These are phyloP conservation scores for Triplophysa dalaica DNA, from an alignment of 2,113 vertebrate genomes.

Conservation along the genomic window DNA sequence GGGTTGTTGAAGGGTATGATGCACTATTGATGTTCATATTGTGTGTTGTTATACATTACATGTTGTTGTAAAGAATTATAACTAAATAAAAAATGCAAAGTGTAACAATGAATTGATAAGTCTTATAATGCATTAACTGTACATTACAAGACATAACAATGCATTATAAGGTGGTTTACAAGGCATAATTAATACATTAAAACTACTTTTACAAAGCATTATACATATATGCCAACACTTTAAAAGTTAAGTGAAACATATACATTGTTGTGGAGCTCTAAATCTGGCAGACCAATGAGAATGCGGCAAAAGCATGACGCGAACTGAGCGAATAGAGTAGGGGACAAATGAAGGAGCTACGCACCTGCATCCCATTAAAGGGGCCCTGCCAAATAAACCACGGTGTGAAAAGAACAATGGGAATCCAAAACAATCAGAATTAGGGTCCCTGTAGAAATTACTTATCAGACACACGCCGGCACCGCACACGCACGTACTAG, in stretches of 20 bases:
- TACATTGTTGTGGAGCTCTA: neutral
- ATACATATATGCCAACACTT: too few relatives aligned
- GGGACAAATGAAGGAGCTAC: slow-evolving; percentile 28
- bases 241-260: neutral
- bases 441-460: slow-evolving; percentile 32
- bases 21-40: too few relatives aligned
- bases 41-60: too few relatives aligned
- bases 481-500: slow-evolving; percentile 41
- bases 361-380: slow-evolving; percentile 39
- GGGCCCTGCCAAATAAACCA: slow-evolving; percentile 28
- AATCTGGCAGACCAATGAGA: slow-evolving; percentile 21
- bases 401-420: slow-evolving; percentile 27
- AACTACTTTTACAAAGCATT: too few relatives aligned
- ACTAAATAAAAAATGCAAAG: too few relatives aligned
- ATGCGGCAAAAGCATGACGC: neutral
- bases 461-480: slow-evolving; percentile 24
- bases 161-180: too few relatives aligned
- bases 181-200: too few relatives aligned
- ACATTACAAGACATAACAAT: too few relatives aligned
- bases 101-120: too few relatives aligned
- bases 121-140: too few relatives aligned
- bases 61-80: too few relatives aligned
- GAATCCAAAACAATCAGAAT: slow-evolving; percentile 32
- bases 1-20: too few relatives aligned
- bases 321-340: slow-evolving; percentile 9